A percentile compares a stretch with the other conserved stretches of the same genome.
Conservation (phyloP, 1,140 invertebrate genomes). For the Orchesella cincta region DNA sequence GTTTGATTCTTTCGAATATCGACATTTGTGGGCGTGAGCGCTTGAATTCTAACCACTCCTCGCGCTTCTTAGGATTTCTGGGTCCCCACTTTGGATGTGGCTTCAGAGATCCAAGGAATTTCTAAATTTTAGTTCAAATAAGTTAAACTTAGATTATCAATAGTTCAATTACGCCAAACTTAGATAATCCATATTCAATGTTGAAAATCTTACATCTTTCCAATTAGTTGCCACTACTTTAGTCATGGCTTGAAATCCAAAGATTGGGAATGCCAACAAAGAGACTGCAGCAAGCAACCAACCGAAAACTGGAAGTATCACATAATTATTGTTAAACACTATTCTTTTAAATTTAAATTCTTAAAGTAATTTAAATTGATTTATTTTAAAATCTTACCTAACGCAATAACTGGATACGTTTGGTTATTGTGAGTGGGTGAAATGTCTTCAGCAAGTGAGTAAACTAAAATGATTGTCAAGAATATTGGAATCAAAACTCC, state of each 20-base stretch:
- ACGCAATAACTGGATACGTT: neutral
- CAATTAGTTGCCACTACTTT: neutral
- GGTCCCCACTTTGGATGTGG: conserved; percentile 31
- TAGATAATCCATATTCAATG: neutral
- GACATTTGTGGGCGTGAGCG: neutral
- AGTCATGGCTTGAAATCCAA: neutral
- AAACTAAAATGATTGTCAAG: conserved; percentile 55
- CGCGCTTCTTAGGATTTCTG: conserved; percentile 20
- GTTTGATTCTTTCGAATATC: neutral
- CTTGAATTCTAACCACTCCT: conserved; percentile 40
- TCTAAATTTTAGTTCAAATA: conserved; percentile 27
- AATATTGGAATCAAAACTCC: conserved; percentile 35
- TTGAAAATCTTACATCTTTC: neutral
- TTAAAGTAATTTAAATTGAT: neutral
- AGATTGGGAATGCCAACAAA: neutral
- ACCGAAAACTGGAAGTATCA: conserved; percentile 4
- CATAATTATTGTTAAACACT: neutral
- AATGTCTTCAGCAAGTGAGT: conserved; percentile 30
- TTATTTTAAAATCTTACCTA: neutral
- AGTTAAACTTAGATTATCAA: too few species aligned
- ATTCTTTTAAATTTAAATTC: neutral
- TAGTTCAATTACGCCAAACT: neutral
- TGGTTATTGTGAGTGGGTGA: neutral
- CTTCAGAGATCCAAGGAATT: conserved; percentile 19
- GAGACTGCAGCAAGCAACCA: neutral